Evolutionary conservation across 2,888 invertebrate genomes (phyloP), one percentile per base, ranked within the genome.

Genomic region (Lasioglossum oenotherae): DNA sequence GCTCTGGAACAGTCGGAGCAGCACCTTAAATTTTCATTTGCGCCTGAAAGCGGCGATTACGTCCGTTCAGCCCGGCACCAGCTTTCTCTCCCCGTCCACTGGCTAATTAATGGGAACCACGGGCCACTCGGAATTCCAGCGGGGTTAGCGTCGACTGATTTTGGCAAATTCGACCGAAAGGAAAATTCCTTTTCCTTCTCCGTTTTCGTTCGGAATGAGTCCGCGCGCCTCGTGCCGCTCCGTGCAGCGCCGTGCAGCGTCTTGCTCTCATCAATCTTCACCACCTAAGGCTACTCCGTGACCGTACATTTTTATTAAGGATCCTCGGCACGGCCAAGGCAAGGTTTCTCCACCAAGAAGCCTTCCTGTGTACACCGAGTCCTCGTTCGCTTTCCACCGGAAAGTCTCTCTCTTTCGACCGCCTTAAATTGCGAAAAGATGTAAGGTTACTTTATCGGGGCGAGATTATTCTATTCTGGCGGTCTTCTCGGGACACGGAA

Each of bases 251-350:
- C 12, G 38, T 41, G 60, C 35, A 44, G 57, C 46, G 74, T 35
- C 27, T 53, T n/a, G 35, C 60, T 74, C 79, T 78, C 85, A 81
- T 88, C 78, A 77, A 83, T 85, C 87, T 82, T 78, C 74, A 75
- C 79, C 80, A 86, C 80, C 83, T 81, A 75, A 82, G 76, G 80
- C 72, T 71, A 71, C 77, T 73, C 79, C 74, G 67, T 84, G 81
- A 85, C 78, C 83, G 89, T 89, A 89, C 84, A 85, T 89, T 89
- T 83, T 89, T 89, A 89, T 89, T 87, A 89, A 87, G 85, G 78
- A 75, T 82, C 81, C 35, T 2, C 16, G 69, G 79, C 27, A 72
- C n/a, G 53, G 19, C 72, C 12, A 8, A 27, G 38, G 71, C 38
- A 31, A 74, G 67, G 60, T 69, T 77, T 74, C 67, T 64, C 23